Evolutionary conservation across 2,113 vertebrate species (phyloP), one percentile per base, ranked within the genome.

Genomic region (Labeo catla): DNA sequence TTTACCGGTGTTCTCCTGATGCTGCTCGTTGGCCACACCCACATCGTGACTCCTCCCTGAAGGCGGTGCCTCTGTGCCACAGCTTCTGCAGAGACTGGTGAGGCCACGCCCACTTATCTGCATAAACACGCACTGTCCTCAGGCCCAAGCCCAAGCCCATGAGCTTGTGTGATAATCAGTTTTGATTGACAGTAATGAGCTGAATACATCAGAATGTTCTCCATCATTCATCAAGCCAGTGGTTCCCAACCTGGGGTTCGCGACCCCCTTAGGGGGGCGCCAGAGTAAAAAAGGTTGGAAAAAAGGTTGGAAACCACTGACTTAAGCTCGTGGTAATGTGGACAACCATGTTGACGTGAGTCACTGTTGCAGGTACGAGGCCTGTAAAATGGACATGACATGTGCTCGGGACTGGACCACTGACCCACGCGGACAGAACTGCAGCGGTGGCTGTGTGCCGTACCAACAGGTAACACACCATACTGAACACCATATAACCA

Each of bases 41-140:
- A 28, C 90, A 88, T 1, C 89, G 86, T 8, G 88, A 90, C 91
- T 90, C 93, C 0, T 90, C 91, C 90, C 91, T 95, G 87, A 93
- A 93, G 89, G 94, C 92, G 0, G 94, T 95, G 84, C 95, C 95
- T 0, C 94, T 97, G 78, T 97, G 96, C 89, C 86, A 91, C 28
- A 95, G 94, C 92, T 95, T 97, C 94, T 97, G 96, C 88, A 91
- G 94, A 74, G 91, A 93, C 83, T 97, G 96, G 96, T 97, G 92
- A 94, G 92, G 49, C 92, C 70, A 73, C 66, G 12, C 78, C 73
- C 34, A 6, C 45, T 78, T 8, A 61, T 77, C 4, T 49, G 1
- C 34, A 12, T 66, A 52, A 13, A 12, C 36, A 7, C 19, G 47
- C 16, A 65, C 45, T 28, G 23, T 61, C 21, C n/a, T 61, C 8